These are phyloP conservation scores for Drosophila auraria DNA, from an alignment of 1,140 invertebrate species.

Conservation along the genomic window DNA sequence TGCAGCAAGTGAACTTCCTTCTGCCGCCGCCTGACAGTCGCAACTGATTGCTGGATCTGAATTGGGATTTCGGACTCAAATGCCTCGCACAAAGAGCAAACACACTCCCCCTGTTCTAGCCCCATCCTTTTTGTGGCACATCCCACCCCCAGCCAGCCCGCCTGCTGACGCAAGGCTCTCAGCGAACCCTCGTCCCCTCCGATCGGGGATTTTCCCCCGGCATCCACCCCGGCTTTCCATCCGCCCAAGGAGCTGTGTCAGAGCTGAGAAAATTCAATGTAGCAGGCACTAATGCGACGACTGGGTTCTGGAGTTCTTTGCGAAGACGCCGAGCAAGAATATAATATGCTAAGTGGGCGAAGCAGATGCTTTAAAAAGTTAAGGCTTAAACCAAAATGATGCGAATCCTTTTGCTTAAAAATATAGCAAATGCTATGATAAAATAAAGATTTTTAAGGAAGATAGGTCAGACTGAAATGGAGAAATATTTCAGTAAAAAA, in stretches of 20 bases:
- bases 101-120: conserved; percentile 5
- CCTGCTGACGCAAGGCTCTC: conserved; percentile 58
- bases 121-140: conserved; percentile 22
- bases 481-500: no score
- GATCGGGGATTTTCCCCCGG: background rate
- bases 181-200: conserved; percentile 17
- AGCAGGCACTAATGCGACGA: conserved; percentile 57
- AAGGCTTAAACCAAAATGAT: background rate
- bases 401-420: background rate
- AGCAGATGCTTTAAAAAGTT: conserved; percentile 1
- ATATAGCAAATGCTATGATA: no score
- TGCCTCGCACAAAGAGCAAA: conserved; percentile 64
- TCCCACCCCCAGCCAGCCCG: conserved; percentile 7
- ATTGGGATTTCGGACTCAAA: conserved; percentile 79
- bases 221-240: background rate
- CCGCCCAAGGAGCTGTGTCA: conserved; percentile 35
- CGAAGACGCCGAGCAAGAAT: background rate
- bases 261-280: conserved; percentile 51
- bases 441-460: no score
- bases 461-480: no score
- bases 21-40: conserved; percentile 82
- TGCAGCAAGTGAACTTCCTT: conserved; percentile 85
- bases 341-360: conserved; percentile 1
- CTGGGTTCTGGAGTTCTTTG: conserved; percentile 22
- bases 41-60: conserved; percentile 84